phyloP scores from a whole-genome alignment of 2,888 invertebrate species.

The Desoria tigrina region DNA sequence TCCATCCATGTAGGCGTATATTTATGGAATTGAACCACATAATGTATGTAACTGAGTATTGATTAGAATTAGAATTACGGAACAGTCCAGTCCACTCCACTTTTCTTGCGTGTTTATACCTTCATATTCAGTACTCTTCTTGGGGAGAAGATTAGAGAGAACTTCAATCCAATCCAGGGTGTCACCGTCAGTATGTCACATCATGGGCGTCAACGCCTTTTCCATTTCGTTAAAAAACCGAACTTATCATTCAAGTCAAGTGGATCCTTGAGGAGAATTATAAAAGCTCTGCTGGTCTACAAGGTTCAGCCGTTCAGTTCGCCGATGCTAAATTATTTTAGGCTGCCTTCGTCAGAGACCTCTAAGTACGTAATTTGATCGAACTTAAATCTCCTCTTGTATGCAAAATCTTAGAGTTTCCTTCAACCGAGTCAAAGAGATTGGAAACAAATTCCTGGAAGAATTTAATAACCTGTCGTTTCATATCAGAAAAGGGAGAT shows the following conservation, averaged over 20 bases:
- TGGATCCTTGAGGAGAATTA: not conserved
- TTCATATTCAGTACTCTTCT: conserved; percentile 10
- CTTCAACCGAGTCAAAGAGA: too few relatives aligned
- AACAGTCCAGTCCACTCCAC: conserved; percentile 3
- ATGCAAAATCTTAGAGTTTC: too few relatives aligned
- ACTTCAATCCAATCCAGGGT: conserved; percentile 35
- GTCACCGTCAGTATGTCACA: conserved; percentile 54
- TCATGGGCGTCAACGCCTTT: conserved; percentile 49
- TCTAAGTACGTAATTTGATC: too few relatives aligned
- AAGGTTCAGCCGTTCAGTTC: too few relatives aligned
- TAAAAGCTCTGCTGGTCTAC: not conserved
- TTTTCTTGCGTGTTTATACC: conserved; percentile 14
- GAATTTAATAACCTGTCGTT: too few relatives aligned
- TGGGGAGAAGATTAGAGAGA: conserved; percentile 26
- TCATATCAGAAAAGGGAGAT: too few relatives aligned
- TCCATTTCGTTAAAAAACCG: conserved; percentile 39
- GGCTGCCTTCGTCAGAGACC: too few relatives aligned
- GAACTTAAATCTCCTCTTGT: too few relatives aligned
- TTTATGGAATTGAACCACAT: too few relatives aligned
- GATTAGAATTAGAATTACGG: conserved; percentile 5
- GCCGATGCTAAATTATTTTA: too few relatives aligned
- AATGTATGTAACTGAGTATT: not conserved
- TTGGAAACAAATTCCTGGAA: too few relatives aligned
- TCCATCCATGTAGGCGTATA: too few relatives aligned
- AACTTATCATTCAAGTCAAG: conserved; percentile 40